Evolutionary conservation across 2,113 vertebrate species (phyloP).

Genomic region (Serinus canaria): DNA sequence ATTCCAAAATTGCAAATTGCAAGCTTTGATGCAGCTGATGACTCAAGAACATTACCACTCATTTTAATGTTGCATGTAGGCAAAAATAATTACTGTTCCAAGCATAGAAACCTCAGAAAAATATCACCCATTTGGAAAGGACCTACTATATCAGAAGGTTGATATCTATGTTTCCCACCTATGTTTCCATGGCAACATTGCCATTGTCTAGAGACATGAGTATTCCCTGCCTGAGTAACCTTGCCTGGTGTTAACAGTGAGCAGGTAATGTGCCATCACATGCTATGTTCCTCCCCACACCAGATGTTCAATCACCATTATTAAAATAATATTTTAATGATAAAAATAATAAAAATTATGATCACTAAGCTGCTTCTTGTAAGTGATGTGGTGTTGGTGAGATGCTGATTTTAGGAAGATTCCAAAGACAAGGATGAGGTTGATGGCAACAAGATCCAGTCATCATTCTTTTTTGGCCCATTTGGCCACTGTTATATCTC

Average conservation of each 20-base stretch:
- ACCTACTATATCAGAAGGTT: neutral
- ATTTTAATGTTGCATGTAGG: neutral
- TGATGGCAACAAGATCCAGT: neutral
- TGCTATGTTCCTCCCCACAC: neutral
- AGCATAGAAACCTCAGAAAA: neutral
- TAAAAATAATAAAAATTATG: neutral
- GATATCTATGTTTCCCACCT: neutral
- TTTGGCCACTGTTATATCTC: neutral
- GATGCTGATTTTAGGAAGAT: neutral
- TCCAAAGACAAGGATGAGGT: neutral
- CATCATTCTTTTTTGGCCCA: neutral
- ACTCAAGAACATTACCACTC: neutral
- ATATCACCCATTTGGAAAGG: neutral
- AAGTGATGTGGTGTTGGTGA: neutral
- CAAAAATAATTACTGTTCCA: neutral
- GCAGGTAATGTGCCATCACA: neutral
- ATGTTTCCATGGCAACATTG: neutral
- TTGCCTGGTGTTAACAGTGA: neutral
- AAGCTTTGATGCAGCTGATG: neutral
- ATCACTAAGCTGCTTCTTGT: neutral
- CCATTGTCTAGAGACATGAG: neutral
- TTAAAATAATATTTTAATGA: neutral
- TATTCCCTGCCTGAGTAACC: neutral
- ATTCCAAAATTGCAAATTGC: neutral
- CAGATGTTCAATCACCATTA: neutral